Conservation (phyloP, 2,888 invertebrate species). For the Ectropis crepuscularia region DNA sequence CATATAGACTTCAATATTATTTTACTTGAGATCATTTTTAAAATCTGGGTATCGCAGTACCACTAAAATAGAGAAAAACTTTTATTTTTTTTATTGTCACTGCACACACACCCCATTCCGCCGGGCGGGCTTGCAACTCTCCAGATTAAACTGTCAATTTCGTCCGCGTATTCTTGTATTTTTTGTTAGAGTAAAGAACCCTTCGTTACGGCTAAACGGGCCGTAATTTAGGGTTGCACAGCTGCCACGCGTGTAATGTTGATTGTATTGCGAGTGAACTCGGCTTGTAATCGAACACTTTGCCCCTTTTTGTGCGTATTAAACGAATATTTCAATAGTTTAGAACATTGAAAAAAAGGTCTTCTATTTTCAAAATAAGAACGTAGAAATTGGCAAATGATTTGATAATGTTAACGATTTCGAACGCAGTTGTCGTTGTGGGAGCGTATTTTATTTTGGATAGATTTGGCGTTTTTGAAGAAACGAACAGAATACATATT, state of each 20-base stretch:
- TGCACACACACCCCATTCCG: slow-evolving; percentile 50
- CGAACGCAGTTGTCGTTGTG: not conserved
- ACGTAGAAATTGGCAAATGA: not conserved
- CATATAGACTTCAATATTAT: not conserved
- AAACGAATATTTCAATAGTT: slow-evolving; percentile 47
- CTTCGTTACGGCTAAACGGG: slow-evolving; percentile 70
- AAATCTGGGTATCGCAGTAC: slow-evolving; percentile 11
- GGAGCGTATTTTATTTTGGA: too few species aligned
- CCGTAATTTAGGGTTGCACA: slow-evolving; percentile 79
- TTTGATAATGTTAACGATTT: not conserved
- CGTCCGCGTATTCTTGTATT: slow-evolving; percentile 58
- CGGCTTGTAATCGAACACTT: slow-evolving; percentile 65
- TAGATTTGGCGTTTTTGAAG: too few species aligned
- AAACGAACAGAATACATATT: too few species aligned
- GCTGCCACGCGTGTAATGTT: slow-evolving; percentile 79
- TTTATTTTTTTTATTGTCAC: slow-evolving; percentile 44
- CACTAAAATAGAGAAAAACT: slow-evolving; percentile 2
- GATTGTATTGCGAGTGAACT: slow-evolving; percentile 75
- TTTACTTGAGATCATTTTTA: slow-evolving; percentile 2
- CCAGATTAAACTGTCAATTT: slow-evolving; percentile 80
- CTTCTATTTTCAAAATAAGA: slow-evolving; percentile 20
- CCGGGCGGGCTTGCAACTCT: slow-evolving; percentile 57
- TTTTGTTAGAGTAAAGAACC: slow-evolving; percentile 61
- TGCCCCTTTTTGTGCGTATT: slow-evolving; percentile 65
- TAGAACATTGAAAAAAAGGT: slow-evolving; percentile 19